These are phyloP conservation scores for Hypolimnas misippus DNA, from an alignment of 2,888 invertebrate species.

Conservation along the genomic window DNA sequence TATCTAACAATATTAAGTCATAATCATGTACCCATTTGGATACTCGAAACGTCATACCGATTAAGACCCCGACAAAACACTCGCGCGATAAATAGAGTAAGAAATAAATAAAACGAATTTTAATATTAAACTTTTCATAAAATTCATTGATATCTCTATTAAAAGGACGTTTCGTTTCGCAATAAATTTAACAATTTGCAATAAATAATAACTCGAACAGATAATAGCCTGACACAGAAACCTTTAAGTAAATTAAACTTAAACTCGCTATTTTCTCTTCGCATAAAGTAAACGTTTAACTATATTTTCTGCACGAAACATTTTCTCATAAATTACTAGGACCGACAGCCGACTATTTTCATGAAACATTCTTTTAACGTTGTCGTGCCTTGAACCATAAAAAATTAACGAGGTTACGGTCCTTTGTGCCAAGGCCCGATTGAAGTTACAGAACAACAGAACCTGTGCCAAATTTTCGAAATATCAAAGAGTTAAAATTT, in stretches of 20 bases:
- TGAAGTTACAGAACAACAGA: conserved; percentile 30
- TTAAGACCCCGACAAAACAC: no score
- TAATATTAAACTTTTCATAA: neutral
- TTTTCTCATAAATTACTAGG: conserved; percentile 38
- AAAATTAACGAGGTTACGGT: conserved; percentile 46
- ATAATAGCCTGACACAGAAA: conserved; percentile 41
- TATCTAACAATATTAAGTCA: no score
- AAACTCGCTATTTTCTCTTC: conserved; percentile 16
- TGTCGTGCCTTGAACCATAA: conserved; percentile 46
- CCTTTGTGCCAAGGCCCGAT: conserved; percentile 42
- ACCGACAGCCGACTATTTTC: conserved; percentile 41
- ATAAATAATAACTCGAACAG: conserved; percentile 8
- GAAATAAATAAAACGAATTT: neutral
- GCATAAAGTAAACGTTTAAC: conserved; percentile 24
- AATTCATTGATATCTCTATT: neutral
- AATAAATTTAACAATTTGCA: neutral
- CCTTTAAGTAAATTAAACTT: conserved; percentile 26
- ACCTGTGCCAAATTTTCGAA: conserved; percentile 51
- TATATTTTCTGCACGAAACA: conserved; percentile 28
- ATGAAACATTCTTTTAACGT: conserved; percentile 43
- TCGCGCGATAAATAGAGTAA: no score
- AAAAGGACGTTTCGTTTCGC: neutral
- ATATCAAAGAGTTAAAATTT: conserved; percentile 50
- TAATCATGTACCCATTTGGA: no score
- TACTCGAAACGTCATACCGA: no score